Evolutionary conservation across 2,113 vertebrate genomes (phyloP).

Genomic region (Petroica traversi): DNA sequence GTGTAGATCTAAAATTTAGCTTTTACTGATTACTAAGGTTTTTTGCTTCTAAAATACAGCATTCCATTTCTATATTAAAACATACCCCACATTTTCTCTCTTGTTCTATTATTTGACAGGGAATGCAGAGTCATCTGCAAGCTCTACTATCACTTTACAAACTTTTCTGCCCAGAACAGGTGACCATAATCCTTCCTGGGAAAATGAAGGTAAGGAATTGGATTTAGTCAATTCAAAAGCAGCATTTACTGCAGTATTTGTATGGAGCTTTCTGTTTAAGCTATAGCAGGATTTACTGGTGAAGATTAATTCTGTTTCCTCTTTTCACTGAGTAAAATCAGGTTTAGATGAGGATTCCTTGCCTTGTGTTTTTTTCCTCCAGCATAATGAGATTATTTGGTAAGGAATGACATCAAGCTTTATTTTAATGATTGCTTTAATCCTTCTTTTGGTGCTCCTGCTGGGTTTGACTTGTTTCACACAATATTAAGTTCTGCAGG

Average conservation of each 20-base stretch:
- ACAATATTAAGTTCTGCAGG: neutral
- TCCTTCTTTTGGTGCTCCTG: neutral
- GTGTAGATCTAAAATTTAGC: neutral
- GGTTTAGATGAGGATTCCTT: neutral
- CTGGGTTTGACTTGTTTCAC: neutral
- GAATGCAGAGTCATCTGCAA: constrained; percentile 82
- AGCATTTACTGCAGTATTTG: neutral
- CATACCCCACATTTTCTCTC: neutral
- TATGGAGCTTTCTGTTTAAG: neutral
- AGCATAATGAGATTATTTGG: neutral
- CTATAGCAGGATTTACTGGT: neutral
- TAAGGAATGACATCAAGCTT: neutral
- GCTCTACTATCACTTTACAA: constrained; percentile 89
- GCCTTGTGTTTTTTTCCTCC: neutral
- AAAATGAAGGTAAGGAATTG: constrained; percentile 79
- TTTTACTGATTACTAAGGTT: neutral
- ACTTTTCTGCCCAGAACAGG: constrained; percentile 83
- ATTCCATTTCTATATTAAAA: neutral
- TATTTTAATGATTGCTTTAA: neutral
- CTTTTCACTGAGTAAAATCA: neutral
- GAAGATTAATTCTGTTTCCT: neutral
- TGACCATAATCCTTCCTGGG: constrained; percentile 80
- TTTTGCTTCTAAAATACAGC: neutral
- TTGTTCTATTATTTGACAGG: constrained; percentile 70
- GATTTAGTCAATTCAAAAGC: neutral